These are phyloP conservation scores for Crossoptilon crossoptilon DNA, from an alignment of 2,797 vertebrate species.

Conservation along the genomic window DNA sequence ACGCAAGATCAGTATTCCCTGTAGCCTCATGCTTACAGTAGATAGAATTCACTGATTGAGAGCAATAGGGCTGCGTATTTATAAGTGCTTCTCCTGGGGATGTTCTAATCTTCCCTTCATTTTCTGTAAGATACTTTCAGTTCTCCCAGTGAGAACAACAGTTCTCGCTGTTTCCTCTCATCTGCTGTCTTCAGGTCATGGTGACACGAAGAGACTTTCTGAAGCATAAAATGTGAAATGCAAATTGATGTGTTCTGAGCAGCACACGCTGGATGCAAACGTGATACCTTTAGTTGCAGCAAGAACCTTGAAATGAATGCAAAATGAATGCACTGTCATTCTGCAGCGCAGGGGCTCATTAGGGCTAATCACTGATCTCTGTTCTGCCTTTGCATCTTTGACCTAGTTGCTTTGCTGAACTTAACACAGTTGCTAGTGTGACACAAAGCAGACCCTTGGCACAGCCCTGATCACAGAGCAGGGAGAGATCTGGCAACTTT, in stretches of 20 bases:
- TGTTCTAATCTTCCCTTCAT: not conserved
- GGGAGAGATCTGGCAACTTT: conserved; percentile 68
- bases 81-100: not conserved
- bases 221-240: not conserved
- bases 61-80: not conserved
- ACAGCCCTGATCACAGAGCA: conserved; percentile 37
- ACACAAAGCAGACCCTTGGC: conserved; percentile 72
- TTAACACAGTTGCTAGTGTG: conserved; percentile 43
- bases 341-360: not conserved
- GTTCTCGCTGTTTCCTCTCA: not conserved
- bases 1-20: not conserved
- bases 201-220: not conserved
- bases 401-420: conserved; percentile 62
- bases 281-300: conserved; percentile 6
- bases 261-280: not conserved
- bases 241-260: not conserved
- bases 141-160: not conserved
- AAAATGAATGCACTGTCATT: not conserved
- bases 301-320: not conserved
- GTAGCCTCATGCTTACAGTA: not conserved
- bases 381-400: conserved; percentile 45
- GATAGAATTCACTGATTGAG: not conserved
- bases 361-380: conserved; percentile 30
- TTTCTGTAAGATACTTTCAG: not conserved
- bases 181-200: not conserved